Percentiles rank a stretch among this genome's conserved stretches.
Evolutionary conservation across 1,140 invertebrate species (phyloP).

Genomic region (Pogonomyrmex californicus): DNA sequence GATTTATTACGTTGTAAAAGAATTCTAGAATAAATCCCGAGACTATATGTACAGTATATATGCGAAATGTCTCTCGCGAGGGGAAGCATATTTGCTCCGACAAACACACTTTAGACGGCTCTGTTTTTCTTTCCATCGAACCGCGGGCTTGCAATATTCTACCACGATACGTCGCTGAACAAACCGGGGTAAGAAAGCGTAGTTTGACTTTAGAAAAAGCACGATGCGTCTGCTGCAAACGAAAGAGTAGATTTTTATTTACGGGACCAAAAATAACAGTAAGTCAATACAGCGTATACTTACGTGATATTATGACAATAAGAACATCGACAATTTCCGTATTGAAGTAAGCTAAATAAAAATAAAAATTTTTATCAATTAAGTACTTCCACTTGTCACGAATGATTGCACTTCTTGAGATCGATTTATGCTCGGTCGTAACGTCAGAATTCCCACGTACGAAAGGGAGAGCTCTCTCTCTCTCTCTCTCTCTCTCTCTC

Average conservation of each 20-base stretch:
- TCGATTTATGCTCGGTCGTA: not conserved
- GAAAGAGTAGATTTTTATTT: conserved; percentile 32
- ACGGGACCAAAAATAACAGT: conserved; percentile 14
- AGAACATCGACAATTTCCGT: not conserved
- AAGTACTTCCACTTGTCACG: not conserved
- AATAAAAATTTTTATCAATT: conserved; percentile 8
- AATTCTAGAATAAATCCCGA: conserved; percentile 51
- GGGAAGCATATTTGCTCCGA: conserved; percentile 59
- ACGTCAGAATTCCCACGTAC: not conserved
- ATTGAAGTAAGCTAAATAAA: not conserved
- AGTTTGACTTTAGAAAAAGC: conserved; percentile 23
- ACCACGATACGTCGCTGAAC: conserved; percentile 49
- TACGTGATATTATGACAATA: not conserved
- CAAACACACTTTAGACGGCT: conserved; percentile 60
- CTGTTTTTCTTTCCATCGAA: conserved; percentile 72
- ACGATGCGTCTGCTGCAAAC: conserved; percentile 9
- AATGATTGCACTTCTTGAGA: not conserved
- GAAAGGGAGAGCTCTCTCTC: conserved; percentile 3
- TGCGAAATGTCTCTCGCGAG: conserved; percentile 49
- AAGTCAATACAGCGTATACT: conserved; percentile 11
- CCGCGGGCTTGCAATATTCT: conserved; percentile 58
- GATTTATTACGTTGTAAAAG: conserved; percentile 59
- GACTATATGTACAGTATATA: conserved; percentile 22
- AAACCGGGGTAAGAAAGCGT: conserved; percentile 55
- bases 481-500: too few relatives aligned